Base-by-base conservation (phyloP, 2,888 invertebrate species). In the Strigamia transsilvanica region DNA sequence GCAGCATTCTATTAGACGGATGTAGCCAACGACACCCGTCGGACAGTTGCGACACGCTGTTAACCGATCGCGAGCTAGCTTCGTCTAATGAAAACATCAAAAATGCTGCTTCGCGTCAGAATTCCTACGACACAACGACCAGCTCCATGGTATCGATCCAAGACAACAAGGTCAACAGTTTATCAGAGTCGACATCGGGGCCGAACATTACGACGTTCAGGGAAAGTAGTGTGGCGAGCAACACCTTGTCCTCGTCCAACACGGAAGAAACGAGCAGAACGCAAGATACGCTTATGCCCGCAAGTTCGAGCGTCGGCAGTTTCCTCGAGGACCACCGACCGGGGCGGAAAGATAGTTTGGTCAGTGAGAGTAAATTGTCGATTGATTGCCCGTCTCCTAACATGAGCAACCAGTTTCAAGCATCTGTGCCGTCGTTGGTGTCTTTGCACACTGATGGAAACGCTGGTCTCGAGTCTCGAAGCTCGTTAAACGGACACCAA, bases 301-400 rank as follows among this genome's bases (percentile, higher is more conserved):
- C 27, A 15, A 82, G 82, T 78, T 41, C 82, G n/a, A 82, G 82
- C 34, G 79, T 82, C 1, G 82, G 82, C 21, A 82, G 82, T 32
- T 82, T 82, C 9, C 27, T 42, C n/a, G 27, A 78, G 13, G 78
- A 82, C 23, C 46, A 80, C 38, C 41, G 42, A 21, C 23, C 27
- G 18, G 38, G 32, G 10, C 80, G 80, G 23, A 46, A 80, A 80
- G 80, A 56, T 15, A 80, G 80, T 38, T 32, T 80, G 23, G n/a
- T 27, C 27, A 80, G 80, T 15, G 80, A 80, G 32, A 80, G 51
- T 21, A 80, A 80, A 27, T 56, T 80, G 21, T 80, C 80, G 4
- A 56, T 80, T 4, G 80, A 80, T 6, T 79, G 34, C 23, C n/a
- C 79, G 15, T 41, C 79, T 18, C 23, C 41, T 7, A 34, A 38